phyloP scores from a whole-genome alignment of 2,113 vertebrate species.

The Vanacampus margaritifer region DNA sequence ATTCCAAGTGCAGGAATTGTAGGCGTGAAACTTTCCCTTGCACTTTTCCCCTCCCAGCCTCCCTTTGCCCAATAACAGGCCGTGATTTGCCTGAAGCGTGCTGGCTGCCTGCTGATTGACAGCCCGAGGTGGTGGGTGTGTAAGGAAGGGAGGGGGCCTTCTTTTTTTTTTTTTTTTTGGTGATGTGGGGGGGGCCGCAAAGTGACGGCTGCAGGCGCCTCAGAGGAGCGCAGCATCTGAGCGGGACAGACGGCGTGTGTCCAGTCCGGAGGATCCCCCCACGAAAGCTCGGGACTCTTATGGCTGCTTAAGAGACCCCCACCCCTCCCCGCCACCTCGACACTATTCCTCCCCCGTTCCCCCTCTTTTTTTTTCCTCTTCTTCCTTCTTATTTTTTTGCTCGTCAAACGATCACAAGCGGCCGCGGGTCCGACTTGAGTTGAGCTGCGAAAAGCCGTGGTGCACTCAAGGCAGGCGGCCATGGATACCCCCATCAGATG shows the following conservation, averaged over 20 bases:
- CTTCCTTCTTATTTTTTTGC: constrained; percentile 57
- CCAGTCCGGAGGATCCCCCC: constrained; percentile 66
- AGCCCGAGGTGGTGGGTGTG: constrained; percentile 47
- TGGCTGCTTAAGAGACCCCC: constrained; percentile 74
- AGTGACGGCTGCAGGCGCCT: constrained; percentile 64
- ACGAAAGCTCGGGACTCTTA: constrained; percentile 59
- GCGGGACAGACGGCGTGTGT: constrained; percentile 60
- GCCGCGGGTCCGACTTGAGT: constrained; percentile 43
- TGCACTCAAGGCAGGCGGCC: constrained; percentile 65
- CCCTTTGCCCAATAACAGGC: constrained; percentile 56
- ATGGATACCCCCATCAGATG: constrained; percentile 81
- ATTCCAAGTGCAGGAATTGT: constrained; percentile 22
- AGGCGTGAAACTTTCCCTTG: constrained; percentile 60
- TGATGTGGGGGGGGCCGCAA: constrained; percentile 60
- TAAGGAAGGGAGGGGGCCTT: constrained; percentile 46
- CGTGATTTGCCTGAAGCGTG: constrained; percentile 57
- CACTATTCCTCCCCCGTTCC: constrained; percentile 36
- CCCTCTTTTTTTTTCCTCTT: constrained; percentile 57
- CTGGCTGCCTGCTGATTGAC: constrained; percentile 64
- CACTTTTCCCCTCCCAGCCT: constrained; percentile 35
- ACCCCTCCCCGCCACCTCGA: constrained; percentile 34
- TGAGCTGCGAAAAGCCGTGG: constrained; percentile 62
- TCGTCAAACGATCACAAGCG: constrained; percentile 48
- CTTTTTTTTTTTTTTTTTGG: constrained; percentile 30
- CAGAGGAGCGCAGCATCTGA: constrained; percentile 62